phyloP scores from a whole-genome alignment of 2,113 vertebrate species.

The Coturnix japonica region DNA sequence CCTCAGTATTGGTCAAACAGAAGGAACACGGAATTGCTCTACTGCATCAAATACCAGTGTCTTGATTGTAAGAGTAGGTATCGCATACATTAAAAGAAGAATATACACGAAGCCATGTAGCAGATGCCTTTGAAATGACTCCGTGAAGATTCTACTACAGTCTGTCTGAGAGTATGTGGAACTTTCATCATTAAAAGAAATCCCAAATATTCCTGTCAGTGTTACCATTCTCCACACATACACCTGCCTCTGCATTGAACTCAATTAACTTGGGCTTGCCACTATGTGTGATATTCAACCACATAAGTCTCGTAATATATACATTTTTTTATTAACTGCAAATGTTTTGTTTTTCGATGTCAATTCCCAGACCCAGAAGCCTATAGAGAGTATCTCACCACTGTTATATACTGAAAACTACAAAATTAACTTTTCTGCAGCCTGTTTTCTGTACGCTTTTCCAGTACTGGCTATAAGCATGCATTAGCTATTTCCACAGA shows the following conservation, averaged over 20 bases:
- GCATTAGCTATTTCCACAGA: constrained; percentile 36
- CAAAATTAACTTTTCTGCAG: constrained; percentile 18
- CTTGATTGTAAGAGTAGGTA: not conserved
- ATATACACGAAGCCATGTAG: not conserved
- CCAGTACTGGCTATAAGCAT: not conserved
- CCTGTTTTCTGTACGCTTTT: not conserved
- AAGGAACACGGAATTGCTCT: not conserved
- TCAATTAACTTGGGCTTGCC: not conserved
- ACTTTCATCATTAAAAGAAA: constrained; percentile 1
- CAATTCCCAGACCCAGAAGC: not conserved
- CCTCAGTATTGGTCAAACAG: not conserved
- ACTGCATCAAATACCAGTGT: not conserved
- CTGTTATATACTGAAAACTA: not conserved
- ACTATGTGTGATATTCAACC: not conserved
- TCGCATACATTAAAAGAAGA: not conserved
- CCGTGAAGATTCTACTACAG: not conserved
- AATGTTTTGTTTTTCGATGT: not conserved
- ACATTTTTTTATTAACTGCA: not conserved
- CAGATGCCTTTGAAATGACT: not conserved
- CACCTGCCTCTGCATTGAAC: not conserved
- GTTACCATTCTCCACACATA: not conserved
- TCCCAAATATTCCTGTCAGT: not conserved
- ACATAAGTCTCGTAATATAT: not conserved
- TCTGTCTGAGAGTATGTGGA: not conserved
- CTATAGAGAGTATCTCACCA: not conserved